phyloP scores from a whole-genome alignment of 2,888 invertebrate species.

The Drosophila fungiperda region DNA sequence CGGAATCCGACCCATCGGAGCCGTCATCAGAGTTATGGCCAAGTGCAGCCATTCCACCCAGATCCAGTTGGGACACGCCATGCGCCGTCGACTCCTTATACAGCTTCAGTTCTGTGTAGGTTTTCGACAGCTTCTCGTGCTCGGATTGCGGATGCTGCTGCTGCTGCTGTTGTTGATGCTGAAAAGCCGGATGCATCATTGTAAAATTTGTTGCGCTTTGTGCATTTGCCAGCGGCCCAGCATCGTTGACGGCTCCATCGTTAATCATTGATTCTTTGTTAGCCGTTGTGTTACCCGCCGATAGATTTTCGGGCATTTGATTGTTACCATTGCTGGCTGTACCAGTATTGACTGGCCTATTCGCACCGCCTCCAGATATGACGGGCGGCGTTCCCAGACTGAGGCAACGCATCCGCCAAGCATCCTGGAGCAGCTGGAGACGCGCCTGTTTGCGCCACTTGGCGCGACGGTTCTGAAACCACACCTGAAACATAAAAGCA shows the following conservation, averaged over 20 bases:
- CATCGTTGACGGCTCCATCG: slow-evolving; percentile 45
- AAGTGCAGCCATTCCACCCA: slow-evolving; percentile 72
- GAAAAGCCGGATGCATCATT: slow-evolving; percentile 85
- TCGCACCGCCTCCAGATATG: slow-evolving; percentile 85
- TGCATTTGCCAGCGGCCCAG: slow-evolving; percentile 41
- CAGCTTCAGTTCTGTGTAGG: slow-evolving; percentile 84
- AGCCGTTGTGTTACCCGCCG: slow-evolving; percentile 56
- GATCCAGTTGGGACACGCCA: slow-evolving; percentile 54
- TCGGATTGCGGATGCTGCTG: slow-evolving; percentile 70
- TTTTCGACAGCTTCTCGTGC: slow-evolving; percentile 77
- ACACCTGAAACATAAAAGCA: slow-evolving; percentile 87
- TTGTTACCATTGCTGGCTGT: slow-evolving; percentile 31
- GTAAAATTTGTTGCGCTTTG: slow-evolving; percentile 73
- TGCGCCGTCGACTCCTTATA: slow-evolving; percentile 81
- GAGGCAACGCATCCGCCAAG: slow-evolving; percentile 95
- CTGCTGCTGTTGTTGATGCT: slow-evolving; percentile 74
- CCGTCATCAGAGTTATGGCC: slow-evolving; percentile 81
- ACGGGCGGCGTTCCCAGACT: slow-evolving; percentile 89
- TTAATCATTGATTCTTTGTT: slow-evolving; percentile 52
- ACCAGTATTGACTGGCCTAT: slow-evolving; percentile 46
- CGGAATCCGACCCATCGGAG: slow-evolving; percentile 84
- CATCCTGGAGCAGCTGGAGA: slow-evolving; percentile 93
- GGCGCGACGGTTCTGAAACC: slow-evolving; percentile 96
- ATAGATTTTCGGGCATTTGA: slow-evolving; percentile 82
- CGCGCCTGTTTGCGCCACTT: slow-evolving; percentile 96